Percentiles rank a stretch among this genome's conserved stretches.
phyloP scores from a whole-genome alignment of 1,140 invertebrate genomes.

The Paralvinella palmiformis region DNA sequence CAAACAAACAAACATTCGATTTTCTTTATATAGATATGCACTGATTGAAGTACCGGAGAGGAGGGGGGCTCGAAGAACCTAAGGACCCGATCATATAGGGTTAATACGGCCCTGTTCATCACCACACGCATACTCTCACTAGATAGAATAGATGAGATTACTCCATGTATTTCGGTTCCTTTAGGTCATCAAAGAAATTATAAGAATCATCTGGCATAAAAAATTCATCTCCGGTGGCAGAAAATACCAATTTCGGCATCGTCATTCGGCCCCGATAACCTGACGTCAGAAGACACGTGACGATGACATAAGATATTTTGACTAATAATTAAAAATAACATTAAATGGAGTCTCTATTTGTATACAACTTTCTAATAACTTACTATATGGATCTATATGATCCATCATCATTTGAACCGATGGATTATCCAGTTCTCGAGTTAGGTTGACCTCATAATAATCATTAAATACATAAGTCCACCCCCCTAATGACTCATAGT shows the following conservation, averaged over 20 bases:
- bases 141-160: no score
- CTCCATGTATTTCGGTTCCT: slow-evolving; percentile 33
- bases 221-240: slow-evolving; percentile 41
- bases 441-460: slow-evolving; percentile 33
- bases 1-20: no score
- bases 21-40: no score
- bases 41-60: no score
- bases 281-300: slow-evolving; percentile 16
- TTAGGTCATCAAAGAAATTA: slow-evolving; percentile 35
- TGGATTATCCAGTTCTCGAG: slow-evolving; percentile 29
- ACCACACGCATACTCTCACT: no score
- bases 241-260: slow-evolving; percentile 36
- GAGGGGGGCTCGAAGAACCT: no score
- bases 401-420: slow-evolving; percentile 29
- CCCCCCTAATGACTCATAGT: slow-evolving; percentile 36
- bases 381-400: slow-evolving; percentile 39
- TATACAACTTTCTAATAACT: slow-evolving; percentile 4
- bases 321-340: background rate
- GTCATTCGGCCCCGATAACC: slow-evolving; percentile 36
- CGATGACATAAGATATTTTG: background rate
- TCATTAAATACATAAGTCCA: slow-evolving; percentile 39
- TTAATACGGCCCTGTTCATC: no score
- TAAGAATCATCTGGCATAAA: slow-evolving; percentile 42
- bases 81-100: no score
- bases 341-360: background rate